Evolutionary conservation across 2,888 invertebrate genomes (phyloP).

Genomic region (Mythimna loreyi): DNA sequence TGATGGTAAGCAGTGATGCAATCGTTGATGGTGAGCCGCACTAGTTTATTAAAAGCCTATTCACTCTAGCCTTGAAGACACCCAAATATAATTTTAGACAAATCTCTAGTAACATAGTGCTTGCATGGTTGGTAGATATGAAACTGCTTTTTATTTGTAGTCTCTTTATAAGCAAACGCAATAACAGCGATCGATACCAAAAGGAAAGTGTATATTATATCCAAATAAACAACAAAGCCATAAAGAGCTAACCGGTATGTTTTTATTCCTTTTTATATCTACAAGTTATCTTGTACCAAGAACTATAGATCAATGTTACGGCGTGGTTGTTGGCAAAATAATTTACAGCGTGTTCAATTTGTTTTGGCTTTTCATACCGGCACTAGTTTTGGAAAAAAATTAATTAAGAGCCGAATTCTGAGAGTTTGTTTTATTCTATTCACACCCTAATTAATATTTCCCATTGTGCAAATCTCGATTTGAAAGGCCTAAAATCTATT

Average conservation of each 20-base stretch:
- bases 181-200: neutral
- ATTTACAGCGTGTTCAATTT: neutral
- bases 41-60: too few relatives aligned
- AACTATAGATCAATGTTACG: conserved; percentile 33
- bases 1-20: too few relatives aligned
- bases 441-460: too few relatives aligned
- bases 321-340: conserved; percentile 12
- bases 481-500: too few relatives aligned
- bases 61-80: too few relatives aligned
- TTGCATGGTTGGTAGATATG: too few relatives aligned
- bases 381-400: conserved; percentile 8
- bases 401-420: neutral
- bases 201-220: neutral
- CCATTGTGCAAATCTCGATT: too few relatives aligned
- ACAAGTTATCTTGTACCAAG: conserved; percentile 4
- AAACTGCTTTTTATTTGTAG: conserved; percentile 5
- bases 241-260: conserved; percentile 1
- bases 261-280: conserved; percentile 24
- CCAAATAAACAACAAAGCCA: conserved; percentile 20
- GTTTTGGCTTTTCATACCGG: neutral
- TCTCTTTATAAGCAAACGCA: neutral
- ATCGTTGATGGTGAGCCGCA: too few relatives aligned
- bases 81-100: too few relatives aligned
- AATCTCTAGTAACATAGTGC: too few relatives aligned
- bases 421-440: too few relatives aligned